Evolutionary conservation across 2,888 invertebrate genomes (phyloP), one percentile per base, ranked within the genome.

Genomic region (Nycteola revayana): DNA sequence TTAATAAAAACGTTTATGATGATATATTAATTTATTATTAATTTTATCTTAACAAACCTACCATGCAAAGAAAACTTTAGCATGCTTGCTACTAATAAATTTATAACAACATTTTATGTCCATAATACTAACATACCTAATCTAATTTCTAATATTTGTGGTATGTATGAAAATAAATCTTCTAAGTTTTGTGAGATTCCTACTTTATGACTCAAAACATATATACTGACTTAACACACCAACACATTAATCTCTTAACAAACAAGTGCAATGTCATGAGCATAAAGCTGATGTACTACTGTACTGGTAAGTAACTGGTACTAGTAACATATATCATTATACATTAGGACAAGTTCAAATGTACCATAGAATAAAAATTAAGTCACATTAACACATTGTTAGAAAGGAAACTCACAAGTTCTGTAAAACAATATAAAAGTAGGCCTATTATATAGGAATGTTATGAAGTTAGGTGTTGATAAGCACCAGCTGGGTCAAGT

Each of bases 61-160:
- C 70, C 80, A 83, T 84, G 83, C 85, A 81, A 77, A 73, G 63
- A 64, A 79, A 79, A 73, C 68, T 72, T 73, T 63, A 74, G 76
- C 78, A 78, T 75, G 72, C 54, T 47, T 25, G 28, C 80, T 77
- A 78, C 72, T 63, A 67, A 75, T 76, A 74, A 59, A 49, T 72
- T 64, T 66, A 68, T 76, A 77, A 77, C 80, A 83, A 76, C 81
- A 82, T 77, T 78, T 72, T 66, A 80, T 83, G 78, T 81, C 69
- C 65, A 68, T 70, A 74, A 75, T 66, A 69, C 76, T 72, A 76
- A 66, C 60, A 61, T 65, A 54, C 60, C 68, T 76, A 77, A 42
- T 55, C 73, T 72, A 73, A 66, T 60, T 50, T 44, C 56, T 47
- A 65, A 49, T 5, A 7, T 51, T 58, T 60, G 63, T 55, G 57